Conservation (phyloP, 2,113 vertebrate genomes). For the Formicarius rufipectus region DNA sequence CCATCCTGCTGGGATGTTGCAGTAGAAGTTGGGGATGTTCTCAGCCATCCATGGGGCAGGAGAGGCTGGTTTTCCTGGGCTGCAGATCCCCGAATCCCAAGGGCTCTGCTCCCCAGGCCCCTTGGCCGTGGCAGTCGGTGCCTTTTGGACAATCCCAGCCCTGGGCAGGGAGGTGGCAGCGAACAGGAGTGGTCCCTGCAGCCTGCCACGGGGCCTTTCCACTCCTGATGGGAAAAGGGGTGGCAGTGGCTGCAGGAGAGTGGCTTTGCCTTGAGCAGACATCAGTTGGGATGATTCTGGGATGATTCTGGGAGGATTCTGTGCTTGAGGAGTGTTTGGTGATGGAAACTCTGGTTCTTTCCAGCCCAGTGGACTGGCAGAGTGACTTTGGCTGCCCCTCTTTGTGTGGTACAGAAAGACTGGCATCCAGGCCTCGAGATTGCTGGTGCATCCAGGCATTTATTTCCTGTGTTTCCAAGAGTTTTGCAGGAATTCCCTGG, state of each 20-base stretch:
- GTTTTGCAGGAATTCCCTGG: neutral
- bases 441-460: neutral
- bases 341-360: neutral
- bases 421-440: neutral
- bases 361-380: rapidly evolving
- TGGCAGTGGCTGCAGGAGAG: rapidly evolving
- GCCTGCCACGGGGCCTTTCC: neutral
- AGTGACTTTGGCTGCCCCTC: neutral
- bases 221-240: neutral
- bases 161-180: neutral
- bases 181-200: neutral
- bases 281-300: neutral
- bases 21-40: neutral
- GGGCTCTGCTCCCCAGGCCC: neutral
- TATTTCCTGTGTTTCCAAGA: neutral
- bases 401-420: neutral
- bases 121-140: neutral
- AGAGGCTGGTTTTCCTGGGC: no score
- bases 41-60: no score
- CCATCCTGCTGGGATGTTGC: neutral
- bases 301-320: neutral
- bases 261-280: no score
- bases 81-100: neutral
- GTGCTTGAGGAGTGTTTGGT: neutral
- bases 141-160: neutral